These are phyloP conservation scores for Eutolmus rufibarbis DNA, from an alignment of 2,888 invertebrate species.

Conservation along the genomic window DNA sequence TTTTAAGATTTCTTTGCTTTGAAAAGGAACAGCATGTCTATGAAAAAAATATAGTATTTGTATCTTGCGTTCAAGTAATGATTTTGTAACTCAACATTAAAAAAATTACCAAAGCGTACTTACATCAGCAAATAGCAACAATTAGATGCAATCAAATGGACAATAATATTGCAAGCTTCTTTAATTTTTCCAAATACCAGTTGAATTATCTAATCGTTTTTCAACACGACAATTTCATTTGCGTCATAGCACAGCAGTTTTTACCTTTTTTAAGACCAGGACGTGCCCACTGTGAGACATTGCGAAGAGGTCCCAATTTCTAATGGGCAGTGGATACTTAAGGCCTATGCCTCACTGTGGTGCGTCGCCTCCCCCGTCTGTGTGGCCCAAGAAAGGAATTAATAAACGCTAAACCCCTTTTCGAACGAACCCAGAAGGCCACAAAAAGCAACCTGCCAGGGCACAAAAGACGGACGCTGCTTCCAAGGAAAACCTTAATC, in stretches of 20 bases:
- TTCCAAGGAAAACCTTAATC: constrained; percentile 2
- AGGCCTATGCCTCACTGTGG: not conserved
- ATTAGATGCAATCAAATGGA: not conserved
- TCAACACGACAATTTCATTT: not conserved
- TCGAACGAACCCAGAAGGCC: not conserved
- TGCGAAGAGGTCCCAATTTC: not conserved
- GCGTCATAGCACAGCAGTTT: not conserved
- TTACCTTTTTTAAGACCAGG: not conserved
- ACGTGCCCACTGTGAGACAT: not conserved
- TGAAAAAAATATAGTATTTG: too few relatives aligned
- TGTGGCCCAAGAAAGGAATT: not conserved
- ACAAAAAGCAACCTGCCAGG: not conserved
- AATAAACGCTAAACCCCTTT: constrained; percentile 7
- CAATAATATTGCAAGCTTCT: not conserved
- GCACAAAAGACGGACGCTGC: not conserved
- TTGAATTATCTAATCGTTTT: not conserved
- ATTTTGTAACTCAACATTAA: not conserved
- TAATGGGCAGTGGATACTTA: not conserved
- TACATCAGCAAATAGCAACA: not conserved
- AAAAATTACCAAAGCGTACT: not conserved
- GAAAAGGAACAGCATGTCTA: too few relatives aligned
- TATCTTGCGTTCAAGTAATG: not conserved
- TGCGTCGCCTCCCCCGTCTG: not conserved
- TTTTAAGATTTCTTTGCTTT: too few relatives aligned
- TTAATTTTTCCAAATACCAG: not conserved